These are phyloP conservation scores for Entomyzon cyanotis DNA, from an alignment of 2,113 vertebrate genomes.

Conservation along the genomic window DNA sequence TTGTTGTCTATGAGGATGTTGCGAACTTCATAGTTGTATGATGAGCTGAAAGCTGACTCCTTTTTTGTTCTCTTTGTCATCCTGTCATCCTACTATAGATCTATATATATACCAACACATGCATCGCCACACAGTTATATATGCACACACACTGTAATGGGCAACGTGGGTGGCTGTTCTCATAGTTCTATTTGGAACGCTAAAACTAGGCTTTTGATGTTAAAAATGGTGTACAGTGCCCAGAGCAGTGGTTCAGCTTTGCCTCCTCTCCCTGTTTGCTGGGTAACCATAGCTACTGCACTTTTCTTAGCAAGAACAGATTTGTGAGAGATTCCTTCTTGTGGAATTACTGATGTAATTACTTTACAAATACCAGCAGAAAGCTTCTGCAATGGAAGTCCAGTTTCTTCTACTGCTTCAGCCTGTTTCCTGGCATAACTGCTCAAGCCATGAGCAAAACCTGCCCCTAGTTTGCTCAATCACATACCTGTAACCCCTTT, in stretches of 20 bases:
- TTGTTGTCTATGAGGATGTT: background rate
- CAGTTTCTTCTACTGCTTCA: background rate
- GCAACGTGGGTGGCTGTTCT: background rate
- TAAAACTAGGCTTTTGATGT: constrained; percentile 28
- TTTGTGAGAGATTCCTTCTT: background rate
- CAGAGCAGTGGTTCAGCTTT: background rate
- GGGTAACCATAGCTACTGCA: constrained; percentile 45
- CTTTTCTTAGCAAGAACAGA: background rate
- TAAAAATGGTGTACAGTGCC: background rate
- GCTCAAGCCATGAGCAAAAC: background rate
- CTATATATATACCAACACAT: background rate
- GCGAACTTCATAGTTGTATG: background rate
- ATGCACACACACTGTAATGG: background rate
- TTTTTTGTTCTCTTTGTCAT: background rate
- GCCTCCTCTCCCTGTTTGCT: background rate
- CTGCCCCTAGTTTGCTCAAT: background rate
- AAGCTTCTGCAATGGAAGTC: background rate
- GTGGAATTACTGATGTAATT: constrained; percentile 11
- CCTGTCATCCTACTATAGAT: background rate
- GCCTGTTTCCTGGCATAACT: background rate
- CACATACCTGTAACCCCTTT: background rate
- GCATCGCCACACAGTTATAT: background rate
- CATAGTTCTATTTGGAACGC: background rate
- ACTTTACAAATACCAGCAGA: background rate
- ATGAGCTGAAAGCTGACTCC: background rate